Percentiles rank a stretch among this genome's conserved stretches.
Conservation (phyloP, 2,888 invertebrate genomes). For the Ectemnius cavifrons region DNA sequence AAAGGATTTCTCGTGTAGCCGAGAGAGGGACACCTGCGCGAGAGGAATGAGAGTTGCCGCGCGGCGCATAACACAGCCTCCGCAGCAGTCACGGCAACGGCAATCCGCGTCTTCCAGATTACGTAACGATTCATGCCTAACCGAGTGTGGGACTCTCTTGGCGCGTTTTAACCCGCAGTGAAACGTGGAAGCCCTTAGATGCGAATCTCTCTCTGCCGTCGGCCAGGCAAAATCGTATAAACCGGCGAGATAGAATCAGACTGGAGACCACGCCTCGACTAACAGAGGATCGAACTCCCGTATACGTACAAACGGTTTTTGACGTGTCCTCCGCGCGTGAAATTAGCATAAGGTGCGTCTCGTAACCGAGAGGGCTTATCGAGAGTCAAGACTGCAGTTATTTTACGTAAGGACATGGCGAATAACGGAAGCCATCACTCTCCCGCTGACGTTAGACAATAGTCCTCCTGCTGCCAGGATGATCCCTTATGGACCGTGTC, state of each 20-base stretch:
- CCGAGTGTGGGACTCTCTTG: constrained; percentile 57
- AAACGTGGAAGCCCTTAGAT: constrained; percentile 47
- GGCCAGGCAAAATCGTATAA: constrained; percentile 57
- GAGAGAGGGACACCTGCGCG: constrained; percentile 56
- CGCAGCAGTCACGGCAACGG: constrained; percentile 10
- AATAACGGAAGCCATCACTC: constrained; percentile 52
- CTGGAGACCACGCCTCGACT: constrained; percentile 50
- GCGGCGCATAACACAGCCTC: too few relatives aligned
- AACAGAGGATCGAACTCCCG: constrained; percentile 55
- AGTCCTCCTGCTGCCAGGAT: constrained; percentile 15
- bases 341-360: constrained; percentile 57
- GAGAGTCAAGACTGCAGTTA: constrained; percentile 37
- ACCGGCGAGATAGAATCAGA: constrained; percentile 56
- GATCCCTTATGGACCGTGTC: constrained; percentile 23
- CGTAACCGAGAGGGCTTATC: constrained; percentile 32
- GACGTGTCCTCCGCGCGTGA: constrained; percentile 40
- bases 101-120: constrained; percentile 60
- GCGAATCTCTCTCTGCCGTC: constrained; percentile 35
- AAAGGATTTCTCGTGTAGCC: constrained; percentile 48
- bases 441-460: constrained; percentile 37
- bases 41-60: constrained; percentile 40
- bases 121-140: constrained; percentile 54
- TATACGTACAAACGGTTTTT: constrained; percentile 58
- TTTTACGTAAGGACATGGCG: constrained; percentile 45
- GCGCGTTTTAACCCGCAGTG: constrained; percentile 13